Evolutionary conservation across 1,140 invertebrate genomes (phyloP).

Genomic region (Ostrea edulis): DNA sequence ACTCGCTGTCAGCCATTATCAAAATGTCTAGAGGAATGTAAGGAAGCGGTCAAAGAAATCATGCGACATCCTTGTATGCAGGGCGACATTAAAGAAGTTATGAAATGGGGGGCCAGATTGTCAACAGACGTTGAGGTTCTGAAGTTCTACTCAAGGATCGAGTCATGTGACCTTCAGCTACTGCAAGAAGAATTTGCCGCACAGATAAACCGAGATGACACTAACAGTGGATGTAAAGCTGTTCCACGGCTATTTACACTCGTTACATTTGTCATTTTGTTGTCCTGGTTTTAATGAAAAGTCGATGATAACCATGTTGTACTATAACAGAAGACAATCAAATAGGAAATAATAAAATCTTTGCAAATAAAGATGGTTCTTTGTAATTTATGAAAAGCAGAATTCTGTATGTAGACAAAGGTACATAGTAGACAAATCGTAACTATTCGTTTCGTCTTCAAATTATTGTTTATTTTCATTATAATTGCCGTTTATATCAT

Average conservation of each 20-base stretch:
- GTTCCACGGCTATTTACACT: background rate
- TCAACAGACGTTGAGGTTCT: background rate
- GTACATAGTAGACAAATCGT: no score
- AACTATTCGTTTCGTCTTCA: no score
- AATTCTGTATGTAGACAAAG: no score
- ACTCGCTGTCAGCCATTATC: background rate
- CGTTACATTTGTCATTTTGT: background rate
- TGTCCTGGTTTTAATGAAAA: no score
- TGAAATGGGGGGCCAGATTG: background rate
- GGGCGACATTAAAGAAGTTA: background rate
- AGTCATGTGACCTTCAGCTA: background rate
- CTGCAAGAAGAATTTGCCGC: background rate
- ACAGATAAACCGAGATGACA: background rate
- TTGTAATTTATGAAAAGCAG: no score
- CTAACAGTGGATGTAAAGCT: background rate
- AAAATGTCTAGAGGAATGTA: background rate
- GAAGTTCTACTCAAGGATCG: background rate
- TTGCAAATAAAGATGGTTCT: no score
- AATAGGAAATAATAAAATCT: no score
- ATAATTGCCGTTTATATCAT: no score
- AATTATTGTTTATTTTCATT: no score
- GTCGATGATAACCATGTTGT: no score
- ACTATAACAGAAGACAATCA: no score
- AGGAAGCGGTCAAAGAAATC: background rate
- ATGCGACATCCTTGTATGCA: background rate